phyloP scores from a whole-genome alignment of 2,797 vertebrate genomes.

The Corythornis leucogaster region DNA sequence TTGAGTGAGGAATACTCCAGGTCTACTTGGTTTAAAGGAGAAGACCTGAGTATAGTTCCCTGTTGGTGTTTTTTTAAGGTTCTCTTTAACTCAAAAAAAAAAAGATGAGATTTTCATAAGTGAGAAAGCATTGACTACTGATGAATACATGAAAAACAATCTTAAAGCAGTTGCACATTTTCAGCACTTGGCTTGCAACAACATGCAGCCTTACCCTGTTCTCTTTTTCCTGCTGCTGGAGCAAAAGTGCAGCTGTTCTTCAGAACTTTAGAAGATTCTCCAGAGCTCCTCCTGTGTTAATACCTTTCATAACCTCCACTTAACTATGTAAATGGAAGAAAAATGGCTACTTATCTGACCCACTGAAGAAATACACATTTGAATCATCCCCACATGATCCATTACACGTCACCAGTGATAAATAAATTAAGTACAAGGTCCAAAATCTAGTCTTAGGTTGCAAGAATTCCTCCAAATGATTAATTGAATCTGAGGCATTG shows the following conservation, averaged over 20 bases:
- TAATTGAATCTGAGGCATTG: background rate
- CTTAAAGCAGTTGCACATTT: background rate
- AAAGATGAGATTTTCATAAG: background rate
- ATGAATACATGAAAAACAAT: background rate
- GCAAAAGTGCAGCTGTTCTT: background rate
- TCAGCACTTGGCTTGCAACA: background rate
- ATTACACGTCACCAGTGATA: background rate
- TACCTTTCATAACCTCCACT: background rate
- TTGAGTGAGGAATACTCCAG: background rate
- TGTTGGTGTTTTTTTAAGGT: background rate
- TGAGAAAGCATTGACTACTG: rapidly evolving
- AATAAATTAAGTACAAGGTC: background rate
- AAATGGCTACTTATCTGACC: background rate
- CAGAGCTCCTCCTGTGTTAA: background rate
- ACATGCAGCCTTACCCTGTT: background rate
- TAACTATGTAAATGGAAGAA: background rate
- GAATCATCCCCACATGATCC: background rate
- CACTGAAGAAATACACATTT: background rate
- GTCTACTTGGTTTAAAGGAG: background rate
- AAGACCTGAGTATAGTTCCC: background rate
- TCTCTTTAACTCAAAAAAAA: background rate
- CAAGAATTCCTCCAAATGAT: background rate
- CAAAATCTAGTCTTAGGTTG: background rate
- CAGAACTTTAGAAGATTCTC: background rate
- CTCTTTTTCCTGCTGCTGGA: background rate